Evolutionary conservation across 2,113 vertebrate species (phyloP), one percentile per base, ranked within the genome.

Genomic region (Microcebus lehilahytsara): DNA sequence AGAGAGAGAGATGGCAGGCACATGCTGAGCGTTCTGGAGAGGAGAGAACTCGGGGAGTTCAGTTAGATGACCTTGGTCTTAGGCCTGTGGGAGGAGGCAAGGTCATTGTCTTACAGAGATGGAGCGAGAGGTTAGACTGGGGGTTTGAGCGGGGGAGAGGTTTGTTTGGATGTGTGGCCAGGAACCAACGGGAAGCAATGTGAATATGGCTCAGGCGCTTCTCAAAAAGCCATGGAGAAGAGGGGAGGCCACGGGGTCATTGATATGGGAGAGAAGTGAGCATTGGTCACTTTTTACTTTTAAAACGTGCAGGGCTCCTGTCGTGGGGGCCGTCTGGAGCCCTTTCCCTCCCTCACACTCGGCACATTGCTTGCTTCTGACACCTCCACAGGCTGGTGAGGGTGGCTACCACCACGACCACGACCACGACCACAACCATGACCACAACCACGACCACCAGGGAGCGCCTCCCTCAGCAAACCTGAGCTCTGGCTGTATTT

Each of bases 401-500:
- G 7, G 8, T 23, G 13, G 25, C 5, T 2, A 12, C 13, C 8
- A 25, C 69, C 42, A 5, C 4, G 46, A 25, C 69, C 42, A 5
- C 6, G 6, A 4, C 51, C 51, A 51, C 51, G 46, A 49, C 8
- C 7, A 11, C 49, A 23, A 37, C 49, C 49, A 49, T 3, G 46
- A 25, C 69, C 42, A 5, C 6, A 6, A 4, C 51, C 51, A 53
- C 51, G 49, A 49, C 9, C 8, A 49, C 51, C 23, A 37, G 14
- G 3, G 7, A 8, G 72, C 1, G 6, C 6, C 32, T 11, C 20
- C 2, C 0, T 19, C 30, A 7, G 32, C 60, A 60, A 6, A 17
- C 40, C 37, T 32, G 17, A 77, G 37, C 58, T 75, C 86, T 34
- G 42, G 42, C 30, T 32, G 12, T 9, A 3, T 69, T 46, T 67